These are phyloP conservation scores for Drosophila arizonae DNA, from an alignment of 1,140 invertebrate genomes.

Conservation along the genomic window DNA sequence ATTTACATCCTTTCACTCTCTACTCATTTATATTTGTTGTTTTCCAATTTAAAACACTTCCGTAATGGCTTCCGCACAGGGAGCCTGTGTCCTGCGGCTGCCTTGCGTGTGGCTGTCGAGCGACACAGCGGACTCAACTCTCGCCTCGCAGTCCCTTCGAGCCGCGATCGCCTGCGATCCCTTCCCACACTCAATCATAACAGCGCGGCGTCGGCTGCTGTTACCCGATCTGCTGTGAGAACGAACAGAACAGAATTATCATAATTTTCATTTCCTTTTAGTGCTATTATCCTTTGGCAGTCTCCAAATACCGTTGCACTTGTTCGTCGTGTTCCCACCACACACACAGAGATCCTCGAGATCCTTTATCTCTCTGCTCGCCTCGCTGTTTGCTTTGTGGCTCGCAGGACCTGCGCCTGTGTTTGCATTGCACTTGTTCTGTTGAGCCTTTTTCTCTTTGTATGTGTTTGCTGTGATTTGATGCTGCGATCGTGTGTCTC, in stretches of 20 bases:
- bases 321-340: conserved; percentile 73
- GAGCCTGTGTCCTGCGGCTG: conserved; percentile 44
- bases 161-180: conserved; percentile 7
- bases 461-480: conserved; percentile 71
- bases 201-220: conserved; percentile 36
- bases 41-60: conserved; percentile 63
- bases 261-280: conserved; percentile 80
- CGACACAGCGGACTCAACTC: conserved; percentile 33
- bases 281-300: conserved; percentile 75
- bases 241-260: conserved; percentile 71
- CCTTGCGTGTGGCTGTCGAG: conserved; percentile 76
- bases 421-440: conserved; percentile 77
- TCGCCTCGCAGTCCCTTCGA: conserved; percentile 4
- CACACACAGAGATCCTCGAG: conserved; percentile 59
- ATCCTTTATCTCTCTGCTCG: conserved; percentile 70
- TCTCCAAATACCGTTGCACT: conserved; percentile 75
- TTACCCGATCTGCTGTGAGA: conserved; percentile 77
- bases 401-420: conserved; percentile 39
- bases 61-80: conserved; percentile 41
- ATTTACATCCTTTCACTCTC: conserved; percentile 53
- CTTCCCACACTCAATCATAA: conserved; percentile 77
- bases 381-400: conserved; percentile 71
- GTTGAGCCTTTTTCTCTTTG: conserved; percentile 55
- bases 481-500: conserved; percentile 46
- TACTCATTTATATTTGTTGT: not conserved